These are phyloP conservation scores for Phainopepla nitens DNA, from an alignment of 2,113 vertebrate genomes.

Conservation along the genomic window DNA sequence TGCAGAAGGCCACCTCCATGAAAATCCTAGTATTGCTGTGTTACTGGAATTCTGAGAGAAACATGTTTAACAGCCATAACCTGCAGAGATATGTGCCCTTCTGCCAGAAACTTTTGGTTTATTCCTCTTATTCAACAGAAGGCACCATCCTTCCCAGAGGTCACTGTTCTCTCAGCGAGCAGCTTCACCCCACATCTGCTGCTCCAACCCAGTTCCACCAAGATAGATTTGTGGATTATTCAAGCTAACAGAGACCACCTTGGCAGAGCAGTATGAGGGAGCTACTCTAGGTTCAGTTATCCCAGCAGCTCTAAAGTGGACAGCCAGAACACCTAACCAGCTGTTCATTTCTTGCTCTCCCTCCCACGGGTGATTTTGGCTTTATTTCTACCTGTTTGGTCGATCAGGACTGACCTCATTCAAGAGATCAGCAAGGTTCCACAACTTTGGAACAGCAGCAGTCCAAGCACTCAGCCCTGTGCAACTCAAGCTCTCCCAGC, in stretches of 20 bases:
- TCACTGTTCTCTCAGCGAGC: accelerated
- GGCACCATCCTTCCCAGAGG: neutral
- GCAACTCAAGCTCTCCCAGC: neutral
- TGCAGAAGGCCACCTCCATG: neutral
- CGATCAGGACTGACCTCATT: neutral
- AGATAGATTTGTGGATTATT: neutral
- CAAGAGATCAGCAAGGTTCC: neutral
- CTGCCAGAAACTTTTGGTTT: neutral
- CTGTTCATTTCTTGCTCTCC: neutral
- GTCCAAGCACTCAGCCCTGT: neutral
- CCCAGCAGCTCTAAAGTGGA: neutral
- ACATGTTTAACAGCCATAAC: neutral
- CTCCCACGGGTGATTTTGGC: neutral
- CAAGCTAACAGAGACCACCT: neutral
- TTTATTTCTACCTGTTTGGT: neutral
- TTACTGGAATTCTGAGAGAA: neutral
- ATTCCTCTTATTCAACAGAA: neutral
- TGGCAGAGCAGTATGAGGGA: neutral
- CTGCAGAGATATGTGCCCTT: accelerated
- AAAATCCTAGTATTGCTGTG: neutral
- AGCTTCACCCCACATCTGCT: neutral
- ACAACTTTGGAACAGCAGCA: neutral
- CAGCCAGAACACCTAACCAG: neutral
- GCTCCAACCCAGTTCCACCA: neutral
- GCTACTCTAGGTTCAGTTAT: neutral